These are phyloP conservation scores for Sternarchorhynchus goeldii DNA, from an alignment of 2,797 vertebrate species.

Conservation along the genomic window DNA sequence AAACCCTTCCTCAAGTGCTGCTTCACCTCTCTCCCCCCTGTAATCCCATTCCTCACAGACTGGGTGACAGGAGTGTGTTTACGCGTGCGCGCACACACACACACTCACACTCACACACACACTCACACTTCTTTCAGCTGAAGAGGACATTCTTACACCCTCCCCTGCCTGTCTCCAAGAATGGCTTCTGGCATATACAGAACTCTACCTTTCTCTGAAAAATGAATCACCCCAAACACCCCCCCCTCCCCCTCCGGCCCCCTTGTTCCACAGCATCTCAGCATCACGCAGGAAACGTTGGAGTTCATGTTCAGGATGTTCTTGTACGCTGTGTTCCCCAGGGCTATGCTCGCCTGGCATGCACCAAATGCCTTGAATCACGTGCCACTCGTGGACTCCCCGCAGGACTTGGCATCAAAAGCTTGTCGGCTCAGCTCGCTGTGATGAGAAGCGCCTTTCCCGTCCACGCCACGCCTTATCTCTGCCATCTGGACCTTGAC, in stretches of 20 bases:
- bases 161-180: slow-evolving; percentile 25
- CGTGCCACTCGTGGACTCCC: slow-evolving; percentile 25
- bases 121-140: slow-evolving; percentile 10
- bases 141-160: slow-evolving; percentile 34
- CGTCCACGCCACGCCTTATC: slow-evolving; percentile 18
- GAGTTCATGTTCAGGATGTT: neutral
- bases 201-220: neutral
- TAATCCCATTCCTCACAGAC: slow-evolving; percentile 41
- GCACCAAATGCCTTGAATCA: slow-evolving; percentile 29
- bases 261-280: neutral
- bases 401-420: slow-evolving; percentile 24
- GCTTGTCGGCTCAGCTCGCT: slow-evolving; percentile 18
- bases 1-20: slow-evolving; percentile 32
- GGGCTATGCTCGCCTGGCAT: slow-evolving; percentile 17
- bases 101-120: neutral
- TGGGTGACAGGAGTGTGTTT: slow-evolving; percentile 27
- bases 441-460: slow-evolving; percentile 25
- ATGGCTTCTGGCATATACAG: neutral
- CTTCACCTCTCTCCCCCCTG: slow-evolving; percentile 18
- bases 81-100: slow-evolving; percentile 1
- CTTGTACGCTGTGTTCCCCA: neutral
- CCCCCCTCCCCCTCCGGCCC: too few species aligned
- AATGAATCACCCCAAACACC: neutral
- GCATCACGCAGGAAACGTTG: slow-evolving; percentile 18
- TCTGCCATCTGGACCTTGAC: slow-evolving; percentile 37